Evolutionary conservation across 2,113 vertebrate species (phyloP), one percentile per base, ranked within the genome.

Genomic region (Ardeotis arabs): DNA sequence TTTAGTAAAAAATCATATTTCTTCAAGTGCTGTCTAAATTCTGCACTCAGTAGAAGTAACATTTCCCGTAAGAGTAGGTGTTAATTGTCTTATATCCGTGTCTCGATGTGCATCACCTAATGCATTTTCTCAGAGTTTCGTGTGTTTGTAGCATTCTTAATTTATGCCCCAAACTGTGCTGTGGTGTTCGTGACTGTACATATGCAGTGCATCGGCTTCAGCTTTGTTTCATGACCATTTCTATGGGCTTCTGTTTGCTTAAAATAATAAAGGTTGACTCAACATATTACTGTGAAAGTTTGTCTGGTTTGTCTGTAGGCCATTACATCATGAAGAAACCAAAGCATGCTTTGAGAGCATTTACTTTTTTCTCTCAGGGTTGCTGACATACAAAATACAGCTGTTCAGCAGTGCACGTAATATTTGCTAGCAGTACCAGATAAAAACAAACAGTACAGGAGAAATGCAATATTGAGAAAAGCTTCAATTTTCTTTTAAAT

Each of bases 211-310:
- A 4, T 35, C 3, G 4, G 16, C 56, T 86, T 96, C 83, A 56
- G 44, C 69, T 93, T 88, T 56, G 47, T 70, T 96, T 81, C 10
- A 6, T 55, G 19, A 29, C 45, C 0, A 0, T 90, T 94, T 88
- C 64, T 75, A 59, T 88, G 67, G 84, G 67, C 76, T 83, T 84
- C 10, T 79, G 20, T 59, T 95, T 77, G 56, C 86, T 95, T 94
- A 68, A 92, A 90, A 75, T 62, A 55, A 20, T 76, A 44, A 79
- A 69, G 59, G 68, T 60, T 78, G 75, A 58, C 56, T 92, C 19
- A 88, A 23, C 4, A 7, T 74, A 73, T 50, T 81, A 66, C 60
- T 63, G 29, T 67, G 64, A 80, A 90, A 72, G 86, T 90, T 90
- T 78, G 59, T 86, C 70, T 37, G 10, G 4, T 64, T 92, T 67